phyloP scores from a whole-genome alignment of 2,888 invertebrate genomes.

The Entomobrya multifasciata region DNA sequence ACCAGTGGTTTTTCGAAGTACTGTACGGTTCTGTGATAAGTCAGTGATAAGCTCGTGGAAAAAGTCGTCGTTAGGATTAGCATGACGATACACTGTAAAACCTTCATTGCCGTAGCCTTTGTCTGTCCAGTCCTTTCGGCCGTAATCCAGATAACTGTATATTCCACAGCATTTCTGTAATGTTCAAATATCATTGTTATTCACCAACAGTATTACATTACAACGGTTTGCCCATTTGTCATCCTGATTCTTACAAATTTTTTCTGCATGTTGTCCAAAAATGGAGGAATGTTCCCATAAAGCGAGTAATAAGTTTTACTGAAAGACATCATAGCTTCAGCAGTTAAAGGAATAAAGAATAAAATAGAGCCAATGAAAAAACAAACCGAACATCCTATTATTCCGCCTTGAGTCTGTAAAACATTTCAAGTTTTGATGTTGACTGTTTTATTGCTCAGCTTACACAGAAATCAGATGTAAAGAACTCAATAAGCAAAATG shows the following conservation, averaged over 20 bases:
- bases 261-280: constrained; percentile 45
- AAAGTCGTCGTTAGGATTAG: constrained; percentile 60
- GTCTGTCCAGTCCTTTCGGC: constrained; percentile 31
- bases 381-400: constrained; percentile 42
- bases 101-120: constrained; percentile 40
- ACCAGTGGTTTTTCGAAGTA: constrained; percentile 52
- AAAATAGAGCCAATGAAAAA: constrained; percentile 41
- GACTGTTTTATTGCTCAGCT: neutral
- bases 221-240: no score
- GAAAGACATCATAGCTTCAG: constrained; percentile 51
- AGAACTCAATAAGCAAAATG: no score
- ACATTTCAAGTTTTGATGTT: neutral
- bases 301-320: constrained; percentile 50
- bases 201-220: constrained; percentile 5
- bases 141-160: constrained; percentile 54
- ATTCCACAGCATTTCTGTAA: constrained; percentile 64
- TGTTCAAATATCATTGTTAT: neutral
- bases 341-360: constrained; percentile 49
- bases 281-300: constrained; percentile 53
- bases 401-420: constrained; percentile 43
- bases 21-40: constrained; percentile 39
- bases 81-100: constrained; percentile 45
- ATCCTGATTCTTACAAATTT: constrained; percentile 42
- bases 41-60: constrained; percentile 51
- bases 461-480: no score